These are phyloP conservation scores for Drosophila pseudoobscura DNA, from an alignment of 1,140 invertebrate genomes.

Conservation along the genomic window DNA sequence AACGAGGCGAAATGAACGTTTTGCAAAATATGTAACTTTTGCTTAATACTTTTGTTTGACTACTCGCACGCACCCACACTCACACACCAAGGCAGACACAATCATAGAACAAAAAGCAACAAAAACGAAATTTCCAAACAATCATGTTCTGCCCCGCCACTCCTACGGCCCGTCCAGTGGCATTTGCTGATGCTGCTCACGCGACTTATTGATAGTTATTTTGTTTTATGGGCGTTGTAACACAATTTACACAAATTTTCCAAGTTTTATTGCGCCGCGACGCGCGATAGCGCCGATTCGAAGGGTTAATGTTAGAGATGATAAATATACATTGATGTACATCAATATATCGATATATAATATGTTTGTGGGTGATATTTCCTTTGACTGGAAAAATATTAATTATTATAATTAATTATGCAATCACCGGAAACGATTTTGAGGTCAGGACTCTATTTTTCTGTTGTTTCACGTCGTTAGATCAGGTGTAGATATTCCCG, in stretches of 20 bases:
- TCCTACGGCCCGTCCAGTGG: neutral
- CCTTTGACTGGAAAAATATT: too few relatives aligned
- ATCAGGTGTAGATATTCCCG: too few relatives aligned
- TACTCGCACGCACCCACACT: conserved; percentile 34
- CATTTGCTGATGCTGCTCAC: conserved; percentile 38
- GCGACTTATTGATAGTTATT: conserved; percentile 24
- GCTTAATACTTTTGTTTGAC: conserved; percentile 38
- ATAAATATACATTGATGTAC: conserved; percentile 4
- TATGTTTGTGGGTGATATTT: too few relatives aligned
- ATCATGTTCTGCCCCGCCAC: neutral
- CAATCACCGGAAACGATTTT: too few relatives aligned
- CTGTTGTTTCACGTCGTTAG: too few relatives aligned
- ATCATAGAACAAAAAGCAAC: neutral
- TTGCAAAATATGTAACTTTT: conserved; percentile 13
- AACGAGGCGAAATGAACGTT: neutral
- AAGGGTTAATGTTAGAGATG: too few relatives aligned
- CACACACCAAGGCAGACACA: conserved; percentile 27
- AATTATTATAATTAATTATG: too few relatives aligned
- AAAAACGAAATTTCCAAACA: neutral
- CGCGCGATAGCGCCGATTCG: neutral
- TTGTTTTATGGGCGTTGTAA: conserved; percentile 25
- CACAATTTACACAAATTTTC: conserved; percentile 20
- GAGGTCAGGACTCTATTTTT: too few relatives aligned
- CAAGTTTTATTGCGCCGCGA: conserved; percentile 20
- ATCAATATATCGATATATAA: too few relatives aligned